These are phyloP conservation scores for Dryadula phaetusa DNA, from an alignment of 2,888 invertebrate species.

Conservation along the genomic window DNA sequence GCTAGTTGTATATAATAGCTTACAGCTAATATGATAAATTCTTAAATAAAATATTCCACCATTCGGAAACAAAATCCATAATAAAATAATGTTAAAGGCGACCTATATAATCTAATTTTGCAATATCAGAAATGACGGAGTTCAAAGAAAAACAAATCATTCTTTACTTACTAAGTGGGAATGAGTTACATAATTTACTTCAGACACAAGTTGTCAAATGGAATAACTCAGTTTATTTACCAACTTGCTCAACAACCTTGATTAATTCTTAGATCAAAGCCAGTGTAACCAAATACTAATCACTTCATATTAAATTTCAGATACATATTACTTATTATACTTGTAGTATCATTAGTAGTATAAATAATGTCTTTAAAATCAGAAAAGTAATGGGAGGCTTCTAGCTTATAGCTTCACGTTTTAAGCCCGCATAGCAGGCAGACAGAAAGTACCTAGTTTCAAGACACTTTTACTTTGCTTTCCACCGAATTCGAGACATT, in stretches of 20 bases:
- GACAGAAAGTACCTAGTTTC: too few species aligned
- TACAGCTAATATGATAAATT: too few species aligned
- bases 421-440: too few species aligned
- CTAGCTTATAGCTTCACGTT: too few species aligned
- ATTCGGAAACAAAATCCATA: background rate
- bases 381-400: too few species aligned
- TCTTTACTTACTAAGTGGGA: constrained; percentile 5
- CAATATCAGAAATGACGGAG: background rate
- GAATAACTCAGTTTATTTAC: constrained; percentile 29
- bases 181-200: constrained; percentile 18
- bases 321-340: constrained; percentile 5
- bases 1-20: too few species aligned
- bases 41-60: background rate
- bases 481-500: too few species aligned
- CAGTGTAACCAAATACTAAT: constrained; percentile 28
- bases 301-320: constrained; percentile 24
- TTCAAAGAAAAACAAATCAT: background rate
- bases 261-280: constrained; percentile 30
- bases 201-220: constrained; percentile 22
- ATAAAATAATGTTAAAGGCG: background rate
- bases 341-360: background rate
- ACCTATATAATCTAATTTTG: background rate
- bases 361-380: background rate
- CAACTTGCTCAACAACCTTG: constrained; percentile 28
- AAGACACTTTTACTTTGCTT: too few species aligned